Evolutionary conservation across 2,113 vertebrate genomes (phyloP), one percentile per base, ranked within the genome.

Genomic region (Romanogobio albipinnatus): DNA sequence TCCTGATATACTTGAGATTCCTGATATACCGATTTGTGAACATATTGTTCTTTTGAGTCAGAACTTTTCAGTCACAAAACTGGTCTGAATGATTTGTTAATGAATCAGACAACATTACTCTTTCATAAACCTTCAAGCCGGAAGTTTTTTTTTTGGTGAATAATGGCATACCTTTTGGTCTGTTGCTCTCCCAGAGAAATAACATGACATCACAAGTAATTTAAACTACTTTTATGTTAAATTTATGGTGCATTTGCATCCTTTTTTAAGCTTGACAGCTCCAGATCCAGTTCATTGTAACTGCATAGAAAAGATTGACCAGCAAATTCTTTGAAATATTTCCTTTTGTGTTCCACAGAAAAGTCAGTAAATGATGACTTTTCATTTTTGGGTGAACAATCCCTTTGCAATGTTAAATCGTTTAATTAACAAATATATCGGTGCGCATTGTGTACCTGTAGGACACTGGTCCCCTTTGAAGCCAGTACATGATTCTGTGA

Each of bases 401-500:
- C 33, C 3, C 39, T 43, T 70, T 71, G 4, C 58, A 24, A 4
- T 24, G 6, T 61, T 61, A 24, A 24, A n/a, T 33, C 22, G 15
- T 22, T 10, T 47, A 19, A 73, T 26, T 64, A 29, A 64, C 6
- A 64, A 11, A 39, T 15, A 76, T 39, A 68, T 10, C 64, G 61
- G 1, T 14, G 2, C 76, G 8, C 0, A 1, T 66, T 33, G 51
- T 45, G 15, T 90, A 91, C 91, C 91, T 83, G 15, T 84, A 33
- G 90, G 90, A 84, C 91, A 91, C 9, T 87, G 33, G 58, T 90
- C 89, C 49, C 91, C 91, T 86, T 51, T 90, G 79, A 91, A 91
- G 58, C 75, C 84, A 58, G 39, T 29, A 47, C 91, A 90, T 24
- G 70, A 14, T 85, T 90, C 86, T 84, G 66, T 81, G 73, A 26